Base-by-base conservation (phyloP, 2,113 vertebrate genomes). In the Colaptes auratus region DNA sequence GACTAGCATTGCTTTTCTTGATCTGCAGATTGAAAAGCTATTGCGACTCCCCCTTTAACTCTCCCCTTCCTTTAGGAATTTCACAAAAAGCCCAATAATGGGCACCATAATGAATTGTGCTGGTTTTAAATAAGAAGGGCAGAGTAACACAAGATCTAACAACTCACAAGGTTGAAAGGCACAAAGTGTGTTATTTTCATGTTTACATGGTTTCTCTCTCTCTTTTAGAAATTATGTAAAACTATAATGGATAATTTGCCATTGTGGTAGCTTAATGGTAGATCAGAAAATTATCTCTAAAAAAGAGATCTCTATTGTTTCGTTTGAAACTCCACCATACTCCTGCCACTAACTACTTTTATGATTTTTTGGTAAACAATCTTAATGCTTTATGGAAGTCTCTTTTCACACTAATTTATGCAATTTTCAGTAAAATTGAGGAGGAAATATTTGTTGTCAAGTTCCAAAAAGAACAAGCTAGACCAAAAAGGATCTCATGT, bases 11-110 rank as follows among this genome's bases (percentile, higher is more conserved):
- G 67, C 55, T 91, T 90, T 89, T 82, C 70, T 94, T 92, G 75
- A 89, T 70, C 56, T 85, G 66, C 69, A 88, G 50, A 71, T 89
- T 85, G 5, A 0, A 92, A 93, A 84, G 82, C 15, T 87, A 85
- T 88, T 71, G 21, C 79, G 39, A 18, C 23, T 87, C 12, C 28
- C 42, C 16, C 35, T 85, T 82, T 91, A 59, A 89, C 66, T 35
- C 9, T 72, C 36, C 50, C 60, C 17, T 44, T 24, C n/a, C 74
- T 86, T 64, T 30, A 91, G 80, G 42, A 85, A 87, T 88, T 92
- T 93, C 63, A 74, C 52, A 86, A 80, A 90, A 84, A 86, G 90
- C 83, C 83, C 36, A 79, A 28, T 86, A 90, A 86, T 33, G 79
- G 50, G 24, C 30, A 83, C 10, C 1, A 42, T 77, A 83, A 92